phyloP scores from a whole-genome alignment of 2,797 vertebrate species.

The Aeoliscus strigatus region DNA sequence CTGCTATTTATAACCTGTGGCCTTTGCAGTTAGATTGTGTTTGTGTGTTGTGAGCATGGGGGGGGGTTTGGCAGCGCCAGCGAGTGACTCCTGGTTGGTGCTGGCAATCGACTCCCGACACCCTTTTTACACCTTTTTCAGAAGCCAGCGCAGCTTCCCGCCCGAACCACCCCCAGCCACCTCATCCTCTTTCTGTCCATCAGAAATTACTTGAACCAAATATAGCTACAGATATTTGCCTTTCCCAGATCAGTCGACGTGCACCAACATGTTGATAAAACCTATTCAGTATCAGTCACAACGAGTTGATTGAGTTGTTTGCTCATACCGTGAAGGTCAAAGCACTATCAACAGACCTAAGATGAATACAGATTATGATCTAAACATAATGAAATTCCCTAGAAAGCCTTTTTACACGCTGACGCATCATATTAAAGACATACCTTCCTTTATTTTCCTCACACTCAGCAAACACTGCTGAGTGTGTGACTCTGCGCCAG shows the following conservation, averaged over 20 bases:
- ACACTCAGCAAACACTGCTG: constrained; percentile 24
- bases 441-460: constrained; percentile 6
- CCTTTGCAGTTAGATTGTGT: constrained; percentile 70
- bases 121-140: constrained; percentile 8
- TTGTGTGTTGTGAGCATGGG: constrained; percentile 39
- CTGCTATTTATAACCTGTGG: constrained; percentile 73
- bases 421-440: constrained; percentile 18
- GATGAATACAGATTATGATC: no score
- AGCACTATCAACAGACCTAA: no score
- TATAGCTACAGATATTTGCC: no score
- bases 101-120: constrained; percentile 13
- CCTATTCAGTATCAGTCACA: no score
- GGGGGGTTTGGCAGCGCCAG: constrained; percentile 40
- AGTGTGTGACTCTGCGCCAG: constrained; percentile 16
- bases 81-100: constrained; percentile 31
- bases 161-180: constrained; percentile 6
- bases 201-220: no score
- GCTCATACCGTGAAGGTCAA: no score
- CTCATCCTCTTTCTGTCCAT: no score
- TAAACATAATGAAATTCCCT: no score
- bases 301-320: no score
- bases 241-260: no score
- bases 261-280: no score
- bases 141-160: constrained; percentile 3
- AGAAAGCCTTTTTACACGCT: no score